These are phyloP conservation scores for Nymphalis urticae DNA, from an alignment of 2,888 invertebrate genomes.

Conservation along the genomic window DNA sequence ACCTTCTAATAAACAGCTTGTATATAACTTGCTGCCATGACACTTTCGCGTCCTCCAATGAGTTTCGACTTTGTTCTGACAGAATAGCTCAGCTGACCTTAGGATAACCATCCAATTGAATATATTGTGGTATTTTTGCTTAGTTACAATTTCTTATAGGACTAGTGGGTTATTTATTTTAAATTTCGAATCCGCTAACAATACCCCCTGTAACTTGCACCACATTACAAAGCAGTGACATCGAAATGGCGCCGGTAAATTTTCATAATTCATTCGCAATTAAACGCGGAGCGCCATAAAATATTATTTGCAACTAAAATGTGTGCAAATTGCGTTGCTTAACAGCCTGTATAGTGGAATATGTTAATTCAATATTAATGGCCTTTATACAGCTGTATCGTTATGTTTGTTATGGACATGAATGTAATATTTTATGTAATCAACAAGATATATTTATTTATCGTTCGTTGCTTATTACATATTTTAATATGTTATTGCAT, in stretches of 20 bases:
- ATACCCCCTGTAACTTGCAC: slow-evolving; percentile 30
- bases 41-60: too few species aligned
- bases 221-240: slow-evolving; percentile 42
- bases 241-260: slow-evolving; percentile 62
- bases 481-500: slow-evolving; percentile 12
- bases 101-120: too few species aligned
- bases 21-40: too few species aligned
- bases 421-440: slow-evolving; percentile 21
- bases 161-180: not conserved
- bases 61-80: too few species aligned
- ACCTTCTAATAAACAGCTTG: too few species aligned
- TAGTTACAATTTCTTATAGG: not conserved
- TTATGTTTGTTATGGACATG: slow-evolving; percentile 12
- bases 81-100: too few species aligned
- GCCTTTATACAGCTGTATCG: slow-evolving; percentile 24
- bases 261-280: slow-evolving; percentile 75
- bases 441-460: slow-evolving; percentile 11
- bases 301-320: slow-evolving; percentile 47
- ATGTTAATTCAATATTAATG: slow-evolving; percentile 41
- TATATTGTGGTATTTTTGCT: not conserved
- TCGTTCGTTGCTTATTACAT: slow-evolving; percentile 9
- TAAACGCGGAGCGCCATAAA: slow-evolving; percentile 52
- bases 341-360: slow-evolving; percentile 42
- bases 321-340: slow-evolving; percentile 50
- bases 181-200: not conserved